These are phyloP conservation scores for Drosophila cardini DNA, from an alignment of 1,140 invertebrate species.

Conservation along the genomic window DNA sequence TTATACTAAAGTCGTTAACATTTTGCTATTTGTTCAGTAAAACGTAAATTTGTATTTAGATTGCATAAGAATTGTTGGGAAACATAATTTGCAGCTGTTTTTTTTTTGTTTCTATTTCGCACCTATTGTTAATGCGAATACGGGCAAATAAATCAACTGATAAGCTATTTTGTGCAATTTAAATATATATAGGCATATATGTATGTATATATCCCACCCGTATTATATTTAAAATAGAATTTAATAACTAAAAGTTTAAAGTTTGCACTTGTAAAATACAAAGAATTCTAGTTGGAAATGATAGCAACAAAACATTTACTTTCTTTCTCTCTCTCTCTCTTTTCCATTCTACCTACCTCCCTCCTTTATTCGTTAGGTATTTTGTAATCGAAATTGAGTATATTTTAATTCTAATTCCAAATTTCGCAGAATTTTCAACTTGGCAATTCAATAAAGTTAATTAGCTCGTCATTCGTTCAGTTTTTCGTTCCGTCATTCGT, in stretches of 20 bases:
- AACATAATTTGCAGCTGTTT: not conserved
- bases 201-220: too few species aligned
- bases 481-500: not conserved
- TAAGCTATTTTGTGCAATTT: not conserved
- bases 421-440: not conserved
- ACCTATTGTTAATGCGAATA: not conserved
- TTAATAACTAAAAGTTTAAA: too few species aligned
- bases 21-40: not conserved
- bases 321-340: not conserved
- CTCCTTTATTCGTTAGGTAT: not conserved
- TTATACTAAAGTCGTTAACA: too few species aligned
- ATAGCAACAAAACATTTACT: not conserved
- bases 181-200: too few species aligned
- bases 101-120: not conserved
- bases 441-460: not conserved
- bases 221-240: too few species aligned
- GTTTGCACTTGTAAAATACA: not conserved
- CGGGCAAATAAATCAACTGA: too few species aligned
- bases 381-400: conserved; percentile 1
- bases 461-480: not conserved
- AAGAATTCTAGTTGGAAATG: not conserved
- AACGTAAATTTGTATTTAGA: conserved; percentile 6
- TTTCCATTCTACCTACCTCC: not conserved
- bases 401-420: not conserved
- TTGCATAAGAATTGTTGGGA: conserved; percentile 9